Conservation (phyloP, 2,888 invertebrate genomes). For the Diaperis boleti region DNA sequence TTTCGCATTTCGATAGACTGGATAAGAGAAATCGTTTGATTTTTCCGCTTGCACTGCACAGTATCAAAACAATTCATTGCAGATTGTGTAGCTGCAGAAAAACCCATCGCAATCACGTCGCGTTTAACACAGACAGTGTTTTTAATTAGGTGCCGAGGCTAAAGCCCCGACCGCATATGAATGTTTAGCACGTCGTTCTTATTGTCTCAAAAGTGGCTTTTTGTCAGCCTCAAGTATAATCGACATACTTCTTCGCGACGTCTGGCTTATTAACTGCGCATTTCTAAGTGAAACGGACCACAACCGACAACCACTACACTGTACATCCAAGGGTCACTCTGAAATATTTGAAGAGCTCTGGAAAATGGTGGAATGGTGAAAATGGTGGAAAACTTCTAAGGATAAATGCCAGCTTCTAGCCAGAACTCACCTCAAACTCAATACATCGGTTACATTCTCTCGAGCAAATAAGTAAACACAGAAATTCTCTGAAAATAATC, state of each 20-base stretch:
- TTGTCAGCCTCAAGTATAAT: conserved; percentile 48
- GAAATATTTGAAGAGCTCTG: too few species aligned
- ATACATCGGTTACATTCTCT: too few species aligned
- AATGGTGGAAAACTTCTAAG: too few species aligned
- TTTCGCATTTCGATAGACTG: background rate
- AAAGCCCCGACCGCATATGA: conserved; percentile 54
- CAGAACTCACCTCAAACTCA: too few species aligned
- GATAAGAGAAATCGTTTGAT: conserved; percentile 6
- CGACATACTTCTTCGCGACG: conserved; percentile 53
- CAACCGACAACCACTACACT: conserved; percentile 29
- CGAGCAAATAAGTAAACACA: too few species aligned
- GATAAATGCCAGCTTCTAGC: too few species aligned
- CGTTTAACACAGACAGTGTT: conserved; percentile 55
- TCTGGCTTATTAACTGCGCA: conserved; percentile 55
- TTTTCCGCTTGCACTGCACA: conserved; percentile 2
- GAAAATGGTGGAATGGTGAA: too few species aligned
- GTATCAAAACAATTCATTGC: conserved; percentile 7
- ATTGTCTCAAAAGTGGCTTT: conserved; percentile 53
- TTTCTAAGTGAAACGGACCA: conserved; percentile 42
- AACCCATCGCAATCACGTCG: conserved; percentile 48
- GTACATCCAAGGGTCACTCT: too few species aligned
- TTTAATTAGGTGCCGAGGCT: conserved; percentile 57
- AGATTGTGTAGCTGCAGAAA: conserved; percentile 37
- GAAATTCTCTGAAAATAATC: too few species aligned
- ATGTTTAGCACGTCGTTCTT: conserved; percentile 59